Evolutionary conservation across 2,113 vertebrate species (phyloP), one percentile per base, ranked within the genome.

Genomic region (Chascanopsetta lugubris): DNA sequence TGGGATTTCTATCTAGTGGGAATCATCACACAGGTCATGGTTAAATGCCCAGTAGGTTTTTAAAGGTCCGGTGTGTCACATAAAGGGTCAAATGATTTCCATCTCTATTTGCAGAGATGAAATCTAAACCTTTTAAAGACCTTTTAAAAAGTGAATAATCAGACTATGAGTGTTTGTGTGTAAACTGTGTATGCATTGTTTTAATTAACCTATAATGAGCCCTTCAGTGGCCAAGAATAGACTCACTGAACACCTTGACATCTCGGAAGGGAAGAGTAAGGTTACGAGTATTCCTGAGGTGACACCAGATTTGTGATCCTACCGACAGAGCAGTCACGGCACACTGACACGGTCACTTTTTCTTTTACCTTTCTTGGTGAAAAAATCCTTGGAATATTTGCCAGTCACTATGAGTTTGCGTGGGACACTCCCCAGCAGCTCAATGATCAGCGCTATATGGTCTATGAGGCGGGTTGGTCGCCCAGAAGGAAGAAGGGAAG

Each of bases 341-440:
- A 42, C 17, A 42, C 65, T 24, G 12, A 72, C 55, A 55, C 22
- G 2, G 21, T 29, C 9, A 21, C 20, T 58, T 46, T 22, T 47
- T 56, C 21, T 63, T 80, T 91, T 97, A 98, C 97, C 97, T 96
- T 98, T 98, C 91, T 98, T 98, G 94, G 94, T 96, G 95, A 99
- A 99, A 94, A 99, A 97, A 71, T 98, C 96, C 94, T 97, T 97
- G 89, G 96, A 97, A 90, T 98, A 97, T 94, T 97, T 98, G 87
- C 96, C 97, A 49, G 92, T 92, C 88, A 94, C 86, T 87, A 98
- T 93, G 83, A 98, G 94, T 89, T 97, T 97, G 88, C 95, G 95
- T 91, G 96, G 97, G 90, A 99, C 93, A 82, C 91, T 94, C 69
- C 96, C 97, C 92, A 98, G 92, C 86, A 99, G 95, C 93, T 99